Base-by-base conservation (phyloP, 1,140 invertebrate genomes). In the Vollenhovia emeryi region DNA sequence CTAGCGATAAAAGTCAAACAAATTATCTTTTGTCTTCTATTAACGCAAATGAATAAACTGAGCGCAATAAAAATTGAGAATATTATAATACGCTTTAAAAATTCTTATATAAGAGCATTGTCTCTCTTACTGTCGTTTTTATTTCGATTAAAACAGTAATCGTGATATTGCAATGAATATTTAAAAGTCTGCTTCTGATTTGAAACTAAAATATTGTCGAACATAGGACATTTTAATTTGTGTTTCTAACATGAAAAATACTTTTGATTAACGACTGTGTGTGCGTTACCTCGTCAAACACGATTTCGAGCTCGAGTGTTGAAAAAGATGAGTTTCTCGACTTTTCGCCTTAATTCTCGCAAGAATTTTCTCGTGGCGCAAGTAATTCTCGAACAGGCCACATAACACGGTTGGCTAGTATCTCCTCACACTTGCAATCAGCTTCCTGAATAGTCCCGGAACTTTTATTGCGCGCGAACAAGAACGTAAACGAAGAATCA, bases 341-440 rank as follows among this genome's bases (percentile, higher is more conserved):
- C n/a, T 69, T 69, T 43, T 69, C 50, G n/a, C 13, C 52, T 82
- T 82, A 82, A 82, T 82, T 68, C 69, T 82, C 78, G 52, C 40
- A 57, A 57, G 18, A 71, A 82, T 82, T 73, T 71, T 82, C 78
- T 73, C 75, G n/a, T 36, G 52, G 66, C 73, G 5, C 50, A 71
- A 71, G 78, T 73, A 73, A 82, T 82, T 82, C 36, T 11, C 45
- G 60, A 79, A 79, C 57, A 76, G 50, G 57, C 27, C 40, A 48
- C 57, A 50, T 36, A 43, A 15, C 50, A 79, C 24, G 18, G 30
- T 40, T 79, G 30, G 33, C 76, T 52, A 33, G 75, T 64, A 52
- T 52, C 76, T 52, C 24, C 5, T 24, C 76, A 79, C 60, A 79
- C 43, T 71, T 52, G 78, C 64, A 71, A 80, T 71, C 78, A 80